Evolutionary conservation across 2,113 vertebrate species (phyloP).

Genomic region (Barnardius zonarius): DNA sequence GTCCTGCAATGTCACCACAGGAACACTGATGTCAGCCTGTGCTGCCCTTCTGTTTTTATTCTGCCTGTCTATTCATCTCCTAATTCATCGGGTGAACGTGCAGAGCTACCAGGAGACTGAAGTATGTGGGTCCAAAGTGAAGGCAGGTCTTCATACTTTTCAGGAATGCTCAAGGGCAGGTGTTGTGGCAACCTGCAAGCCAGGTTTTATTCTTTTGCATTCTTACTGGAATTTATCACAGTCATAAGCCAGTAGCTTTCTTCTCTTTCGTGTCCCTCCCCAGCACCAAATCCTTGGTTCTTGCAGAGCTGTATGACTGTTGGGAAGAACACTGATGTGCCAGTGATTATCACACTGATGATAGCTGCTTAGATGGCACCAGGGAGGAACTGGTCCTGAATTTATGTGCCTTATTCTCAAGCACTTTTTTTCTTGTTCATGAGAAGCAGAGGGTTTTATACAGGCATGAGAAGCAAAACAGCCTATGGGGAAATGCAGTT

Average conservation of each 20-base stretch:
- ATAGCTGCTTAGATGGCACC: neutral
- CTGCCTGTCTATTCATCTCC: neutral
- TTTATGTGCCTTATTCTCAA: neutral
- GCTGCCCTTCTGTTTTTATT: neutral
- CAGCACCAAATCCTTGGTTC: neutral
- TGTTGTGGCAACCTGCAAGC: neutral
- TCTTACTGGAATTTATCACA: neutral
- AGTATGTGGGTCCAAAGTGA: neutral
- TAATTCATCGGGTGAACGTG: neutral
- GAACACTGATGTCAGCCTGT: neutral
- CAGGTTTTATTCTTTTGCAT: neutral
- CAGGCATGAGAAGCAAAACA: neutral
- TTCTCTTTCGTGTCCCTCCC: neutral
- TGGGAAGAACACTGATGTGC: neutral
- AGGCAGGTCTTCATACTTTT: neutral
- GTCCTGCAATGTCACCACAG: neutral
- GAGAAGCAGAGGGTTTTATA: neutral
- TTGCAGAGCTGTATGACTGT: neutral
- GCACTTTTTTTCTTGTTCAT: neutral
- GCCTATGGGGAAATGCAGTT: neutral
- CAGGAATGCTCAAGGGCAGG: neutral
- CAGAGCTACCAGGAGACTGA: neutral
- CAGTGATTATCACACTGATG: neutral
- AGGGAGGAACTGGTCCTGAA: neutral
- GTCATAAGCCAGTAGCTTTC: neutral